These are phyloP conservation scores for Drosophila teissieri DNA, from an alignment of 1,140 invertebrate genomes.

Conservation along the genomic window DNA sequence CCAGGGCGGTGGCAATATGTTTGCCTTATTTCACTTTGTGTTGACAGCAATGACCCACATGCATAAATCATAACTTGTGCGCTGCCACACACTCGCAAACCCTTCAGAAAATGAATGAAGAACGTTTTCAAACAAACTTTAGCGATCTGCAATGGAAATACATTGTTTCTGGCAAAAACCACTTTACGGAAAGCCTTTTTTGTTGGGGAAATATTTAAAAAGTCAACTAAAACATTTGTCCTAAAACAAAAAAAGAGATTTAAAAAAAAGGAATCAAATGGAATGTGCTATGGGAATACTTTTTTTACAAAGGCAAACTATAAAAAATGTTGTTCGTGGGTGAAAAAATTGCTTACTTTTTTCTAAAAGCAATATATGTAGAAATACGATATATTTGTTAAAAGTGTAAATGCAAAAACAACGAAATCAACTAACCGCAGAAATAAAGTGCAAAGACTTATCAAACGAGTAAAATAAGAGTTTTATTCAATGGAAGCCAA, in stretches of 20 bases:
- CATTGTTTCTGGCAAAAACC: slow-evolving; percentile 5
- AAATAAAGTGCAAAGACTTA: neutral
- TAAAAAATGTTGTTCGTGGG: too few relatives aligned
- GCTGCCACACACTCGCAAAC: slow-evolving; percentile 45
- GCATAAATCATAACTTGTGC: slow-evolving; percentile 78
- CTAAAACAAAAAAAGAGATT: slow-evolving; percentile 5
- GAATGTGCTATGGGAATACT: too few relatives aligned
- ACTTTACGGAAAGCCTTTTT: neutral
- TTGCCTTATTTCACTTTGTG: slow-evolving; percentile 81
- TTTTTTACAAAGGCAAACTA: too few relatives aligned
- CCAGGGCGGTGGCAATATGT: slow-evolving; percentile 61
- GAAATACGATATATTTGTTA: too few relatives aligned
- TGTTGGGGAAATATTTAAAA: slow-evolving; percentile 1
- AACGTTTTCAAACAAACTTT: slow-evolving; percentile 19
- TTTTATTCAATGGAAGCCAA: neutral
- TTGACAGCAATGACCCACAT: slow-evolving; percentile 81
- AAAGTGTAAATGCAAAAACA: too few relatives aligned
- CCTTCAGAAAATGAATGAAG: neutral
- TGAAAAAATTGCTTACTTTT: too few relatives aligned
- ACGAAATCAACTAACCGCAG: too few relatives aligned
- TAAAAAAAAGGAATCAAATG: too few relatives aligned
- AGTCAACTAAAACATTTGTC: slow-evolving; percentile 8
- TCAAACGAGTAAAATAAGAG: too few relatives aligned
- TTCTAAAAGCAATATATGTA: too few relatives aligned
- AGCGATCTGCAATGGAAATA: slow-evolving; percentile 9